Evolutionary conservation across 2,888 invertebrate species (phyloP).

Genomic region (Patella pellucida): DNA sequence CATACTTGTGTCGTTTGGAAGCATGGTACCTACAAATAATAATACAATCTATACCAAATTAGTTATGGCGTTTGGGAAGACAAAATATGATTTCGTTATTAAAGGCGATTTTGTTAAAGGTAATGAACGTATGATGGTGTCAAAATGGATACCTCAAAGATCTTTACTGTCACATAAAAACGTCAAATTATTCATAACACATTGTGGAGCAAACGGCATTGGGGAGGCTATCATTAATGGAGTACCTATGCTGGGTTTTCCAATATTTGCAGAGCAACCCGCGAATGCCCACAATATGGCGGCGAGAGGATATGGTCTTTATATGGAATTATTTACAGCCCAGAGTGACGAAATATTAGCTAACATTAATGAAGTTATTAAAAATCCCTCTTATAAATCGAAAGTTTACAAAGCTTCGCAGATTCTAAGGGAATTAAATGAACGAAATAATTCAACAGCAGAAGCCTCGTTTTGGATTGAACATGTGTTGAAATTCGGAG

Average conservation of each 20-base stretch:
- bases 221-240: slow-evolving; percentile 52
- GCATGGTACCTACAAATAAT: slow-evolving; percentile 7
- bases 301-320: slow-evolving; percentile 41
- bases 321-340: slow-evolving; percentile 33
- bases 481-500: slow-evolving; percentile 52
- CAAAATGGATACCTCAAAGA: slow-evolving; percentile 50
- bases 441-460: slow-evolving; percentile 33
- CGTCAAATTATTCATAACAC: slow-evolving; percentile 47
- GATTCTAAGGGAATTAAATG: slow-evolving; percentile 25
- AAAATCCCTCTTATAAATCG: slow-evolving; percentile 31
- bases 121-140: slow-evolving; percentile 21
- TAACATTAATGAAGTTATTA: slow-evolving; percentile 33
- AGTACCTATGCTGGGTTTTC: slow-evolving; percentile 49
- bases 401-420: slow-evolving; percentile 36
- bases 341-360: slow-evolving; percentile 30
- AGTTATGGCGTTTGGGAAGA: neutral
- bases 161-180: slow-evolving; percentile 47
- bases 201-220: slow-evolving; percentile 51
- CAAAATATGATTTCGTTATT: neutral
- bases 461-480: slow-evolving; percentile 55
- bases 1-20: slow-evolving; percentile 50
- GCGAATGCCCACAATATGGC: slow-evolving; percentile 40
- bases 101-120: neutral
- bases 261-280: slow-evolving; percentile 43
- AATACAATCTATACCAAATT: neutral